A percentile compares a stretch with the other conserved stretches of the same genome.
Conservation (phyloP, 2,113 vertebrate species). For the Terrapene triunguis region DNA sequence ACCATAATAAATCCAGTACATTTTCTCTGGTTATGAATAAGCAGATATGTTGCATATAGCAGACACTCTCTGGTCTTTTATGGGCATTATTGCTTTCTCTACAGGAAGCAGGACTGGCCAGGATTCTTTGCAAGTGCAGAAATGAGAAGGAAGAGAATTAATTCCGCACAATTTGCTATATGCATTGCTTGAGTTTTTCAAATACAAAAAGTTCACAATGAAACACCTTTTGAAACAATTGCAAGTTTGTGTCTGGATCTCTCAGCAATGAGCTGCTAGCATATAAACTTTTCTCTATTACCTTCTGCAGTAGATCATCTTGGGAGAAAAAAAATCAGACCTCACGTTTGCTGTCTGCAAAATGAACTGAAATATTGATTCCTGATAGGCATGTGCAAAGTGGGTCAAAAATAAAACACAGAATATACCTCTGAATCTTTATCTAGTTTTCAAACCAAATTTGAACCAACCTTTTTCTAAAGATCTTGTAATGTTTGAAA, state of each 20-base stretch:
- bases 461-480: neutral
- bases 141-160: constrained; percentile 62
- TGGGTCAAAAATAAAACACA: neutral
- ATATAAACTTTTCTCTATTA: constrained; percentile 23
- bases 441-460: neutral
- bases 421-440: neutral
- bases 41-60: constrained; percentile 61
- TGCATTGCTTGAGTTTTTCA: constrained; percentile 21
- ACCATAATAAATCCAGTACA: constrained; percentile 42
- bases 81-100: neutral
- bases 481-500: neutral
- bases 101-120: constrained; percentile 36
- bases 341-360: neutral
- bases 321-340: neutral
- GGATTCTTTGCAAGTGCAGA: constrained; percentile 55
- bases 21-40: constrained; percentile 42
- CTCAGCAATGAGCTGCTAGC: constrained; percentile 58
- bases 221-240: constrained; percentile 70
- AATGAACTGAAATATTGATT: neutral
- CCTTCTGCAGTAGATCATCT: constrained; percentile 10
- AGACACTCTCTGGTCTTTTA: constrained; percentile 50
- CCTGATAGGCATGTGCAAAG: fast-evolving
- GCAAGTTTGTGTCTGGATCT: constrained; percentile 60
- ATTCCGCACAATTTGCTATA: constrained; percentile 17
- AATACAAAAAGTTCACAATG: constrained; percentile 48